Percentiles rank a stretch among this genome's conserved stretches.
phyloP scores from a whole-genome alignment of 2,888 invertebrate species.

The Eilema depressum region DNA sequence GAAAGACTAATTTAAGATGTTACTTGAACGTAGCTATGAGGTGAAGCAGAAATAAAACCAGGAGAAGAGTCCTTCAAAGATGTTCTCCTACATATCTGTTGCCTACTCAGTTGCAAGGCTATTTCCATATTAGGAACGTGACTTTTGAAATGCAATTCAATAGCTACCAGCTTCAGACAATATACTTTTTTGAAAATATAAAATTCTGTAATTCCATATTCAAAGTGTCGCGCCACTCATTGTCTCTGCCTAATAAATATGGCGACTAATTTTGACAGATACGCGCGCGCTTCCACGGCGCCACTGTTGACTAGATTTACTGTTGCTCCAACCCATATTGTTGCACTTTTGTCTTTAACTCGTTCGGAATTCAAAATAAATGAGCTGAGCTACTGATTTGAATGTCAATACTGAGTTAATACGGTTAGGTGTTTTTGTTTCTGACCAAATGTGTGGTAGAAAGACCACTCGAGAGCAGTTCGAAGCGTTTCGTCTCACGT shows the following conservation, averaged over 20 bases:
- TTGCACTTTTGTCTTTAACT: constrained; percentile 73
- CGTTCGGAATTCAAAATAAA: constrained; percentile 82
- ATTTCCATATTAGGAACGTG: constrained; percentile 4
- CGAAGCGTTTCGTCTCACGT: constrained; percentile 35
- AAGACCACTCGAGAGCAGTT: constrained; percentile 34
- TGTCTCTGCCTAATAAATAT: constrained; percentile 68
- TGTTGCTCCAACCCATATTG: constrained; percentile 85
- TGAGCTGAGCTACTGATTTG: constrained; percentile 83
- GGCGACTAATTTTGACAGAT: constrained; percentile 80
- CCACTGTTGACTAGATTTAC: constrained; percentile 81
- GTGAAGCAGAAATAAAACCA: neutral
- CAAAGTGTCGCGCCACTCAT: constrained; percentile 52
- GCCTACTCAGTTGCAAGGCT: neutral
- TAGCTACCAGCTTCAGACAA: constrained; percentile 33
- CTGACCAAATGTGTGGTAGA: constrained; percentile 70
- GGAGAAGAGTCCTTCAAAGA: neutral
- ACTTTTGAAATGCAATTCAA: constrained; percentile 12
- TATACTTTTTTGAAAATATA: constrained; percentile 31
- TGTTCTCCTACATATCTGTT: neutral
- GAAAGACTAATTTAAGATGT: neutral
- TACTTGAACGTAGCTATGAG: neutral
- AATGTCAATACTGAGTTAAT: constrained; percentile 81
- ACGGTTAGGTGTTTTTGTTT: constrained; percentile 82
- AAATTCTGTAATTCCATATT: constrained; percentile 42
- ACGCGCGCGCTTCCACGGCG: constrained; percentile 76